Evolutionary conservation across 2,113 vertebrate species (phyloP), one percentile per base, ranked within the genome.

Genomic region (Notothenia coriiceps): DNA sequence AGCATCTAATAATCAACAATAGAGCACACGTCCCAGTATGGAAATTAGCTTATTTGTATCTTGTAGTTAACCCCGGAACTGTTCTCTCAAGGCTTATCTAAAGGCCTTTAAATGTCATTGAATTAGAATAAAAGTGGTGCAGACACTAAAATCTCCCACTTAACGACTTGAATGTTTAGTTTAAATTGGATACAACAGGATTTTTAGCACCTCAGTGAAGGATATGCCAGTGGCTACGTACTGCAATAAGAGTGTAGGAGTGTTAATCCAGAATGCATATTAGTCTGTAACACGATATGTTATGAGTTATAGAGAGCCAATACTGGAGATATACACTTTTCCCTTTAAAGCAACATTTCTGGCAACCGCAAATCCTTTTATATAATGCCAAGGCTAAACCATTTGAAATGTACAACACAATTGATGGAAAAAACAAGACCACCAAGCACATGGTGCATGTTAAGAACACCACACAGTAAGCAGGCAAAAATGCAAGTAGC

Each of bases 1-100:
- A 62, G 9, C 74, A 47, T 63, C 20, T 63, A 40, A 80, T 77
- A 80, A 86, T 86, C n/a, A 82, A 60, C 54, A 80, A 62, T 43
- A 77, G 22, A 77, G 49, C 43, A 29, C 49, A 35, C 44, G 44
- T 68, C 66, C 75, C 79, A 25, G 17, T 51, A 29, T 66, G 52
- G 62, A 18, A 55, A 52, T 80, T 57, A 59, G 20, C 63, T 70
- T 69, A 49, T 74, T 55, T 80, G 59, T 66, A 25, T 73, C 18
- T 56, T 52, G 49, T 67, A 33, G 54, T 80, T 63, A 81, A 20
- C 44, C 44, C 12, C 50, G 59, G 18, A 71, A 67, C 29, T 63
- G 55, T 64, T 86, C 49, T 63, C 79, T 69, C 57, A 76, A n/a
- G 13, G 17, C 7, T 14, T 17, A 33, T 62, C 55, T 59, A 18